Evolutionary conservation across 2,888 invertebrate genomes (phyloP), one percentile per base, ranked within the genome.

Genomic region (Coenonympha glycerion): DNA sequence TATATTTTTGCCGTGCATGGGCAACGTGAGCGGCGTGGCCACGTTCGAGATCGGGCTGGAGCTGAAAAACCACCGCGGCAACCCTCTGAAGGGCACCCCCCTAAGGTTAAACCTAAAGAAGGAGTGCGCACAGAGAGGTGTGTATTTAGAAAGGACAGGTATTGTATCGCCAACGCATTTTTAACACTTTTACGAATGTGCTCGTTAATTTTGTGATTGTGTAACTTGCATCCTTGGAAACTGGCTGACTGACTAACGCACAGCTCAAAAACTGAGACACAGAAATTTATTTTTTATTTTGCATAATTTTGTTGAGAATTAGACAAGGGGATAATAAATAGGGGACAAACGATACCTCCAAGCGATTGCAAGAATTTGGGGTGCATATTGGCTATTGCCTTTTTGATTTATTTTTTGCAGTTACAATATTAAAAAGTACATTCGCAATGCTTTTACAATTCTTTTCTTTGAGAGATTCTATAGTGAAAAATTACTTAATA

Each of bases 61-160:
- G 66, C 93, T 97, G 69, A 92, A 94, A 81, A 93, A 91, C 69
- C 90, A 93, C 63, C 92, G 92, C 77, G 93, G 93, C 57, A 90
- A 91, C 73, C 92, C 94, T 58, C 84, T 96, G 64, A 92, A 93
- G 72, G 96, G 96, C 70, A 96, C 95, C 69, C 96, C 96, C 55
- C 87, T 97, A 67, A 90, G 95, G 69, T 89, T 96, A 73, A 92
- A 92, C 82, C 90, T 96, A 76, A 92, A 94, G 86, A 96, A 96
- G 91, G 96, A 96, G 90, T 97, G 96, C 90, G 92, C 94, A 80
- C 93, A 94, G 89, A 93, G 94, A 92, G 94, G 95, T 94, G 92
- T 92, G 92, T 92, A 90, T 90, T 89, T 90, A 82, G 85, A 85
- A 86, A 85, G 82, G 86, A 84, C 88, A 88, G 88, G 88, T 88